These are phyloP conservation scores for Drosophila macrothrix DNA, from an alignment of 2,888 invertebrate species.

Conservation along the genomic window DNA sequence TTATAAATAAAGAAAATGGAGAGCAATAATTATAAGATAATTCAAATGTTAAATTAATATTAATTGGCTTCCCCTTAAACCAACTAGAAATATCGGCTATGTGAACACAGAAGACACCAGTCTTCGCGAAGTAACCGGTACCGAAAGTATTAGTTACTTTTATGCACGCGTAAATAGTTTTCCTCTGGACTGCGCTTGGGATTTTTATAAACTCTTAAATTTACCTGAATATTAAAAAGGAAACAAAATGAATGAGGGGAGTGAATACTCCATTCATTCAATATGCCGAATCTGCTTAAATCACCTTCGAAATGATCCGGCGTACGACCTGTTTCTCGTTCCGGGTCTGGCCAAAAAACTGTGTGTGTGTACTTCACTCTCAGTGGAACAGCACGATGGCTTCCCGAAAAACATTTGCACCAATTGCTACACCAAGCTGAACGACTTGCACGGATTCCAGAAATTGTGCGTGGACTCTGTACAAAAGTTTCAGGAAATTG, in stretches of 20 bases:
- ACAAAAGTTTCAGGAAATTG: slow-evolving; percentile 75
- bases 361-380: slow-evolving; percentile 79
- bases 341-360: slow-evolving; percentile 81
- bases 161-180: slow-evolving; percentile 57
- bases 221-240: slow-evolving; percentile 1
- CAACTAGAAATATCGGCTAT: not conserved
- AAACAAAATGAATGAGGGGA: slow-evolving; percentile 55
- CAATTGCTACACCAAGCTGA: slow-evolving; percentile 69
- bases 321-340: slow-evolving; percentile 74
- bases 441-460: slow-evolving; percentile 81
- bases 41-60: not conserved
- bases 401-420: slow-evolving; percentile 80
- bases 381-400: slow-evolving; percentile 81
- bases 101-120: slow-evolving; percentile 17
- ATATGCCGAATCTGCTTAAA: slow-evolving; percentile 82
- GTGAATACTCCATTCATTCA: slow-evolving; percentile 68
- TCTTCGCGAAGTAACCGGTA: slow-evolving; percentile 48
- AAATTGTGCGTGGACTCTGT: slow-evolving; percentile 78
- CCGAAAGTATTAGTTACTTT: slow-evolving; percentile 37
- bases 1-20: not conserved
- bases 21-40: not conserved
- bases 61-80: not conserved
- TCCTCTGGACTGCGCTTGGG: slow-evolving; percentile 24
- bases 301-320: slow-evolving; percentile 61
- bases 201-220: slow-evolving; percentile 9